A percentile compares a stretch with the other conserved stretches of the same genome.
Evolutionary conservation across 2,888 invertebrate species (phyloP).

Genomic region (Thysanoteuthis rhombus): DNA sequence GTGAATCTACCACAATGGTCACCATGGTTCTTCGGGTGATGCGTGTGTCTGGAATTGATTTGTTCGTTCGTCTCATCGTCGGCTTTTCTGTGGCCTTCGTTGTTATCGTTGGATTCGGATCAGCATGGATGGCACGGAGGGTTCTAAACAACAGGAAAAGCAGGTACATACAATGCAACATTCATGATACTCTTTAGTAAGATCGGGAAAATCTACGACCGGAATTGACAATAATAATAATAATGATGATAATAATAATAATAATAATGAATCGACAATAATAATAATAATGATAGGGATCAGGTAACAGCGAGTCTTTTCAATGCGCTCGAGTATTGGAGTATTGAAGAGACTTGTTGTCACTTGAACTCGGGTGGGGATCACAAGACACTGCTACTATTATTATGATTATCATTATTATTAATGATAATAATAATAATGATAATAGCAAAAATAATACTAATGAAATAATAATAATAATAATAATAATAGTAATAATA

Average conservation of each 20-base stretch:
- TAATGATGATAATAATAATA: too few relatives aligned
- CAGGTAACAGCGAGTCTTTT: too few relatives aligned
- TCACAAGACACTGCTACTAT: too few relatives aligned
- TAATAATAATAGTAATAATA: background rate
- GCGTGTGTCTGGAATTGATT: background rate
- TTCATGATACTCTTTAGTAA: background rate
- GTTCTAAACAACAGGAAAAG: conserved; percentile 20
- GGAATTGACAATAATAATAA: background rate
- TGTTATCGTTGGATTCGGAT: background rate
- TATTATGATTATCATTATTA: too few relatives aligned
- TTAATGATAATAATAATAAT: background rate
- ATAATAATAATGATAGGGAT: background rate
- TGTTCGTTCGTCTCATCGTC: conserved; percentile 1
- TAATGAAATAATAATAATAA: background rate
- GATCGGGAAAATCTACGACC: background rate
- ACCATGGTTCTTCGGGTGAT: background rate
- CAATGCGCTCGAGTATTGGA: too few relatives aligned
- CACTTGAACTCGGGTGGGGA: too few relatives aligned
- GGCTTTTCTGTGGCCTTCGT: conserved; percentile 22
- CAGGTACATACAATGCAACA: background rate
- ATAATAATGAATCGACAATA: too few relatives aligned
- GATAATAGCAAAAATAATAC: background rate
- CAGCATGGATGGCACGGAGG: background rate
- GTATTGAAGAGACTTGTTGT: too few relatives aligned
- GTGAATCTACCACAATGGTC: background rate